These are phyloP conservation scores for Arizona elegans DNA, from an alignment of 2,113 vertebrate species.

Conservation along the genomic window DNA sequence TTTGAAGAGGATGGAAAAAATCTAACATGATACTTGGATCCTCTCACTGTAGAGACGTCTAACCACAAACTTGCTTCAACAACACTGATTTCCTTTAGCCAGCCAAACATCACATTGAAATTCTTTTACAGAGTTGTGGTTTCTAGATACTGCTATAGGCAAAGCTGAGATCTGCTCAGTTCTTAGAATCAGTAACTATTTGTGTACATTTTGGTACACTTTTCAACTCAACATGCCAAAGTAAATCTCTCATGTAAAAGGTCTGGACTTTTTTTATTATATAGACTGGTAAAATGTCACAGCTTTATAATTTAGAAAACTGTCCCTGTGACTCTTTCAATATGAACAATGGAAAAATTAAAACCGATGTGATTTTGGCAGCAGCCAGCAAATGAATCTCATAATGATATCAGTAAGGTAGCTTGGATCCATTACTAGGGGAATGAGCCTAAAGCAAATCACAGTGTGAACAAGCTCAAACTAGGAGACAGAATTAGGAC, in stretches of 20 bases:
- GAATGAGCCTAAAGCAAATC: conserved; percentile 42
- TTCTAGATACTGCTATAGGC: conserved; percentile 39
- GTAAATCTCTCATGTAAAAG: conserved; percentile 34
- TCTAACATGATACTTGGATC: conserved; percentile 40
- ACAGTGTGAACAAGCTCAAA: background rate
- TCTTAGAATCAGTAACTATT: conserved; percentile 62
- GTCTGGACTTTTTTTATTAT: conserved; percentile 26
- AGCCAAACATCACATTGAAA: conserved; percentile 46
- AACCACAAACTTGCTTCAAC: conserved; percentile 51
- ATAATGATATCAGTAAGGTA: conserved; percentile 20
- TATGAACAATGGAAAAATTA: conserved; percentile 39
- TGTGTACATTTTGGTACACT: conserved; percentile 57
- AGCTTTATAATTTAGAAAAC: conserved; percentile 34
- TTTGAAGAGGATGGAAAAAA: conserved; percentile 55
- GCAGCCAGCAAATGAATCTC: conserved; percentile 34
- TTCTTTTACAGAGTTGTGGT: conserved; percentile 56
- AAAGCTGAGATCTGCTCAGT: conserved; percentile 43
- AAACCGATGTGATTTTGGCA: conserved; percentile 45
- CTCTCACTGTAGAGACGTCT: conserved; percentile 41
- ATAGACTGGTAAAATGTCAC: conserved; percentile 28
- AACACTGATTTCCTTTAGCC: conserved; percentile 45
- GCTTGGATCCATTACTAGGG: conserved; percentile 30
- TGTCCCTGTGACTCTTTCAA: conserved; percentile 27
- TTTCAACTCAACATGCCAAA: conserved; percentile 51
- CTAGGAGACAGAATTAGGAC: conserved; percentile 11